These are phyloP conservation scores for Rhizoglyphus robini DNA, from an alignment of 1,140 invertebrate species.

Conservation along the genomic window DNA sequence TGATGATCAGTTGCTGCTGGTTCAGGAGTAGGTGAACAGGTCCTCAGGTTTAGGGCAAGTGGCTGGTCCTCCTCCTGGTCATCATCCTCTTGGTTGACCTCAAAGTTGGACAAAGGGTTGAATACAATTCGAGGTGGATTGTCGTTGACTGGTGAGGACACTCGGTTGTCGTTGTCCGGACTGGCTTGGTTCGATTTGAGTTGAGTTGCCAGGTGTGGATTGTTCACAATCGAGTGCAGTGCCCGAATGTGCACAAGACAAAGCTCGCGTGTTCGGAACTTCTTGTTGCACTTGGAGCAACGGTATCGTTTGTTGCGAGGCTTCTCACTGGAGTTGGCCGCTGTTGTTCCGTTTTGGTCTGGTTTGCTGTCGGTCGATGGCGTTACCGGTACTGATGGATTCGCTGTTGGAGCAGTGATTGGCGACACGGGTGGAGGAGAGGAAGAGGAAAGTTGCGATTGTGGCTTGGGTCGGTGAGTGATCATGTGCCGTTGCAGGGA, in stretches of 20 bases:
- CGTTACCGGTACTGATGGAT: neutral
- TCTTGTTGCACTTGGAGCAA: constrained; percentile 38
- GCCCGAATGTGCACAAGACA: constrained; percentile 35
- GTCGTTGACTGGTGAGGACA: too few species aligned
- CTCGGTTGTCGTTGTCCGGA: too few species aligned
- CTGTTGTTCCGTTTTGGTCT: neutral
- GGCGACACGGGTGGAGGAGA: constrained; percentile 14
- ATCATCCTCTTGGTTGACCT: too few species aligned
- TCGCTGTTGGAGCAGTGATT: neutral
- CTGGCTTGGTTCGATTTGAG: neutral
- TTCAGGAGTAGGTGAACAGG: too few species aligned
- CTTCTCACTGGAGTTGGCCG: neutral
- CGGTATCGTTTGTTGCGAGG: constrained; percentile 31
- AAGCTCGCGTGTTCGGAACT: constrained; percentile 33
- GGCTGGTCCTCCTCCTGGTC: too few species aligned
- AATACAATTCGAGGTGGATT: too few species aligned
- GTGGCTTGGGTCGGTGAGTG: constrained; percentile 24
- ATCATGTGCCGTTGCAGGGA: constrained; percentile 32
- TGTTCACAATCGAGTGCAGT: constrained; percentile 28
- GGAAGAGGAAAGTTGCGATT: constrained; percentile 5
- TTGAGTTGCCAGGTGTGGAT: neutral
- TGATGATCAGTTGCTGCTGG: neutral
- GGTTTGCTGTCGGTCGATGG: neutral
- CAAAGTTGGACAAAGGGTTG: too few species aligned
- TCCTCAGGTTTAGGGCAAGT: too few species aligned